Conservation (phyloP, 2,797 vertebrate species). For the Chrosomus eos region DNA sequence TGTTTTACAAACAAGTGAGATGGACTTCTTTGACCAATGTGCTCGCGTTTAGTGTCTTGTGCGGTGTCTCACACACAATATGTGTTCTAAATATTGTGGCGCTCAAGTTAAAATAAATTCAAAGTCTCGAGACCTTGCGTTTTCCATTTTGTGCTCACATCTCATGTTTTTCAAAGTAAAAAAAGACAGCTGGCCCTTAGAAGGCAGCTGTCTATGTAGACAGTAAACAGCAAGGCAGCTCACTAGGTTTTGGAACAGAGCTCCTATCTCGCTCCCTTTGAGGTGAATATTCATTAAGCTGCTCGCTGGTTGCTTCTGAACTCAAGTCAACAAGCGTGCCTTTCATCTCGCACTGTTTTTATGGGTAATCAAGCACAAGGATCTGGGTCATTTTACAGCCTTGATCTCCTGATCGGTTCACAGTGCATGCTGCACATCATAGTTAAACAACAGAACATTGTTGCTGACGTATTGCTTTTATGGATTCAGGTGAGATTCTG, state of each 20-base stretch:
- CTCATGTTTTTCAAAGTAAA: neutral
- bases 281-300: slow-evolving; percentile 70
- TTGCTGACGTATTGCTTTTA: neutral
- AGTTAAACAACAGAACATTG: neutral
- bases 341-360: slow-evolving; percentile 65
- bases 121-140: neutral
- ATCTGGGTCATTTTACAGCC: slow-evolving; percentile 40
- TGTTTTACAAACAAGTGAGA: too few species aligned
- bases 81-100: neutral
- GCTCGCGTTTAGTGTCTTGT: neutral
- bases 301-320: slow-evolving; percentile 66
- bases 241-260: neutral
- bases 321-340: slow-evolving; percentile 65
- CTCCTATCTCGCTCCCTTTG: neutral
- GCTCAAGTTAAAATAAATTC: neutral
- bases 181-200: neutral
- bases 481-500: neutral
- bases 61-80: neutral
- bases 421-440: slow-evolving; percentile 7
- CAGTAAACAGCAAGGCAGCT: neutral
- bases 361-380: slow-evolving; percentile 50
- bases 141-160: neutral
- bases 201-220: neutral
- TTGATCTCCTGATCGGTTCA: slow-evolving; percentile 39
- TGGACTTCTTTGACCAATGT: neutral